Conservation (phyloP, 2,113 vertebrate genomes). For the Neofelis nebulosa region DNA sequence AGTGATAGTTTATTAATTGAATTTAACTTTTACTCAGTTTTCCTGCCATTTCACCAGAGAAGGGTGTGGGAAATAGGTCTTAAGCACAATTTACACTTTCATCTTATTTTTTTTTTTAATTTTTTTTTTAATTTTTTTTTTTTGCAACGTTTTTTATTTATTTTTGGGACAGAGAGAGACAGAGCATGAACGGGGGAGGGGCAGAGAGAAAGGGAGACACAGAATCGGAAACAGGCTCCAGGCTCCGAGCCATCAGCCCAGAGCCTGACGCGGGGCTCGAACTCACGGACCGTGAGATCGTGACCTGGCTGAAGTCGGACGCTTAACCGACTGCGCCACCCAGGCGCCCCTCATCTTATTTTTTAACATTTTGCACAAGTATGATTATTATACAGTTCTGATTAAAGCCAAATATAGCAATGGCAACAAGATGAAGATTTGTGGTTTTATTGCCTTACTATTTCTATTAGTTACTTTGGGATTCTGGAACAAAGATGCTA, state of each 20-base stretch:
- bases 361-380: neutral
- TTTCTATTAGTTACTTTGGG: conserved; percentile 20
- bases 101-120: neutral
- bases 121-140: too few species aligned
- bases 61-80: neutral
- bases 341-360: neutral
- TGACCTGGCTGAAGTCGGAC: too few species aligned
- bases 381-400: neutral
- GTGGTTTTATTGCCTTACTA: neutral
- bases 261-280: too few species aligned
- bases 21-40: conserved; percentile 14
- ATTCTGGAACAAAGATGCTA: neutral
- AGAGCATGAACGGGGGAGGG: too few species aligned
- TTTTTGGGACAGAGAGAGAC: too few species aligned
- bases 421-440: conserved; percentile 36
- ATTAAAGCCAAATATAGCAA: conserved; percentile 22
- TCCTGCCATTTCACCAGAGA: neutral
- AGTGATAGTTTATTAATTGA: neutral
- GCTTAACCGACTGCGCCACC: too few species aligned
- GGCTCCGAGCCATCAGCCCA: too few species aligned
- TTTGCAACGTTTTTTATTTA: too few species aligned
- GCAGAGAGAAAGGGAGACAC: too few species aligned
- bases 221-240: too few species aligned
- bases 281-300: too few species aligned
- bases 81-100: neutral